Conservation (phyloP, 64 coral and sea anemone genomes). For the Stichodactyla helianthus region DNA sequence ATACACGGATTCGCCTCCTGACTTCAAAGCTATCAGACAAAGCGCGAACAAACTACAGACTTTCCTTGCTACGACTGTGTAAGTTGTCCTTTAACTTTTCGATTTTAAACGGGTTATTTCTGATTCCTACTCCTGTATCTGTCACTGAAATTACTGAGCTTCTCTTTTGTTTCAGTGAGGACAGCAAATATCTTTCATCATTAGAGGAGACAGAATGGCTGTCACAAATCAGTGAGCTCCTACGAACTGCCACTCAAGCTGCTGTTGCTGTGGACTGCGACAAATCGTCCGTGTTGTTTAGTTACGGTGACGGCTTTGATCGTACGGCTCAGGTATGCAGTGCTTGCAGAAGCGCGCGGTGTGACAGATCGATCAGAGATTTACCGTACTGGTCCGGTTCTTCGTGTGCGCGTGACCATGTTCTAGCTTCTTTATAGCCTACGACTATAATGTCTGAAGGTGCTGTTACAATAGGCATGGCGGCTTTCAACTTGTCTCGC, state of each 20-base stretch:
- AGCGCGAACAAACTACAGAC: constrained; percentile 81
- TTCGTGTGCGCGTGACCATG: too few relatives aligned
- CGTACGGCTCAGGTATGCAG: constrained; percentile 76
- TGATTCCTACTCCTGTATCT: too few relatives aligned
- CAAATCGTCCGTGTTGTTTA: constrained; percentile 86
- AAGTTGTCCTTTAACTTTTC: not conserved
- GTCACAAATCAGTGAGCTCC: constrained; percentile 76
- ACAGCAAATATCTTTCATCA: constrained; percentile 70
- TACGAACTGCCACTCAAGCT: constrained; percentile 81
- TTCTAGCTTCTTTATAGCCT: too few relatives aligned
- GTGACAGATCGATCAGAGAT: too few relatives aligned
- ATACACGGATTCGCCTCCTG: constrained; percentile 59
- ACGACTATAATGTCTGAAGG: too few relatives aligned
- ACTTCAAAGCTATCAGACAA: constrained; percentile 81
- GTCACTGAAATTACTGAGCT: not conserved
- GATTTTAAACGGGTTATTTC: too few relatives aligned
- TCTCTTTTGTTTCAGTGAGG: constrained; percentile 58
- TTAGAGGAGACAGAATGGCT: constrained; percentile 88
- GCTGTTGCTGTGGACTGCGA: constrained; percentile 82
- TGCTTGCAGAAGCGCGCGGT: too few relatives aligned
- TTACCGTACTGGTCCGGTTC: too few relatives aligned
- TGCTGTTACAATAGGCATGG: too few relatives aligned
- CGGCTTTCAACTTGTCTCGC: too few relatives aligned
- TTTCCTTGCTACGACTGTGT: constrained; percentile 65
- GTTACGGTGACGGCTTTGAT: constrained; percentile 92